Conservation (phyloP, 2,888 invertebrate species). For the Macrophya alboannulata region DNA sequence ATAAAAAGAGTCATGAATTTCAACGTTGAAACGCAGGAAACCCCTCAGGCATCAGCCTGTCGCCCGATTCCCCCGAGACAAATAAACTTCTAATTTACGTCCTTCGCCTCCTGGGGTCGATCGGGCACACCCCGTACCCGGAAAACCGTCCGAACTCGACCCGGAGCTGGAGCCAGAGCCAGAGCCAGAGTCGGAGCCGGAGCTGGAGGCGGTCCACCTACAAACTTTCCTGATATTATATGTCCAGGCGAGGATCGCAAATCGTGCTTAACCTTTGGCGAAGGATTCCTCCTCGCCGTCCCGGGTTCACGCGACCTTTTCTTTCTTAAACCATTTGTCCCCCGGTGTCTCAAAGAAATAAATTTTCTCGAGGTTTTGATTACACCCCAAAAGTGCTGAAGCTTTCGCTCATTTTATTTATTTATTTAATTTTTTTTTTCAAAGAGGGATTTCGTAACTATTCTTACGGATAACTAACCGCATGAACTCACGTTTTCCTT, state of each 20-base stretch:
- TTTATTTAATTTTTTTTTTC: background rate
- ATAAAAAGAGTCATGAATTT: background rate
- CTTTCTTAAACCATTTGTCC: background rate
- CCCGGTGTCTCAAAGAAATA: background rate
- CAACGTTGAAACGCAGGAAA: slow-evolving; percentile 25
- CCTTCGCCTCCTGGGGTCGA: slow-evolving; percentile 61
- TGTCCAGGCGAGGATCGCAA: slow-evolving; percentile 40
- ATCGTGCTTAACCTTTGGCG: slow-evolving; percentile 30
- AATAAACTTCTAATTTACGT: slow-evolving; percentile 67
- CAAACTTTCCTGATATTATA: slow-evolving; percentile 42
- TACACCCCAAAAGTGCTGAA: no score
- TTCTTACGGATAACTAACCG: background rate
- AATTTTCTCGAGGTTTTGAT: background rate
- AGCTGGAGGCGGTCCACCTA: background rate
- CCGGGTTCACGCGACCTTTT: background rate
- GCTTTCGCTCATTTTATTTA: background rate
- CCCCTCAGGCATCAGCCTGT: background rate
- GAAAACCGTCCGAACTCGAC: background rate
- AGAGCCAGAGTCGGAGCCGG: background rate
- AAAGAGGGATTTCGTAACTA: background rate
- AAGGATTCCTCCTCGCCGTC: background rate
- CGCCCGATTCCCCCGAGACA: slow-evolving; percentile 59
- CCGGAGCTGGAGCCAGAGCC: background rate
- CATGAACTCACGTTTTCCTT: background rate
- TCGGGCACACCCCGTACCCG: slow-evolving; percentile 30